A percentile compares a stretch with the other conserved stretches of the same genome.
These are phyloP conservation scores for Meandrina meandrites DNA, from an alignment of 92 coral and sea anemone genomes.

Conservation along the genomic window DNA sequence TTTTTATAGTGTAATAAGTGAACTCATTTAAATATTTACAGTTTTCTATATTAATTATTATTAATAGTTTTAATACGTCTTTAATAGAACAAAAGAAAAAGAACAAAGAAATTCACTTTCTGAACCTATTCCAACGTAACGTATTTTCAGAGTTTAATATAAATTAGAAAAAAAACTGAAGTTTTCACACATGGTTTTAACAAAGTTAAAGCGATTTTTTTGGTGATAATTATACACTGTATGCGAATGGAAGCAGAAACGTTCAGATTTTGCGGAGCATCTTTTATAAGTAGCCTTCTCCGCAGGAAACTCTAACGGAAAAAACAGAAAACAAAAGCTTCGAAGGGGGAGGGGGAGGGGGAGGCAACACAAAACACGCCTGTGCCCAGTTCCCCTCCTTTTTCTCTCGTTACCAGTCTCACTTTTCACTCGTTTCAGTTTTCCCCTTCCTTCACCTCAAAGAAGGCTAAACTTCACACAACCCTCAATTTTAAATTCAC, in stretches of 20 bases:
- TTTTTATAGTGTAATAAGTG: background rate
- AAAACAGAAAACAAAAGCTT: background rate
- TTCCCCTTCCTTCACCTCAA: background rate
- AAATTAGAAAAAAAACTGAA: background rate
- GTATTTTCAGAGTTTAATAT: background rate
- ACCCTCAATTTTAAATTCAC: background rate
- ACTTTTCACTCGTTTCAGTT: background rate
- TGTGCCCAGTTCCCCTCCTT: background rate
- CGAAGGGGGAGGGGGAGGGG: background rate
- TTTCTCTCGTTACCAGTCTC: background rate
- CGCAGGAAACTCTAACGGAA: background rate
- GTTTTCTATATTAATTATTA: background rate
- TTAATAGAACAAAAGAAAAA: background rate
- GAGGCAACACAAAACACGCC: background rate
- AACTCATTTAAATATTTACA: background rate
- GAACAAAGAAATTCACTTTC: background rate
- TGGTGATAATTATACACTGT: background rate
- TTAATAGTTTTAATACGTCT: background rate
- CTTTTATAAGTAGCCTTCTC: background rate
- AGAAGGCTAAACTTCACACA: background rate
- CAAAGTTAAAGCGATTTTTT: background rate
- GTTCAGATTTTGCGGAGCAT: background rate
- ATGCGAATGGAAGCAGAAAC: background rate
- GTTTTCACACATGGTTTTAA: background rate
- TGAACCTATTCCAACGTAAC: background rate